Percentiles rank a stretch among this genome's conserved stretches.
These are phyloP conservation scores for Amblyopsis rosae DNA, from an alignment of 2,113 vertebrate genomes.

Conservation along the genomic window DNA sequence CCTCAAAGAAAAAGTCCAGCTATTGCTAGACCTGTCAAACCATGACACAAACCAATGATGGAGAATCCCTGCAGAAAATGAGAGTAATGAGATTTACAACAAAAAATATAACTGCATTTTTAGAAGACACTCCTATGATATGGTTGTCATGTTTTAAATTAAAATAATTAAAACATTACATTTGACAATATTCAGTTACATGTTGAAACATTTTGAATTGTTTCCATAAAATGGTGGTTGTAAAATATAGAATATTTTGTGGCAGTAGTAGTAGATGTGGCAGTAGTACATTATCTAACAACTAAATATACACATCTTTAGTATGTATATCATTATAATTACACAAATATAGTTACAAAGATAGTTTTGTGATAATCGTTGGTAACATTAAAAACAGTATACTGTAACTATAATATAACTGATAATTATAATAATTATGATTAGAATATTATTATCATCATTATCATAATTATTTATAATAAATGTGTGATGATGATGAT, in stretches of 20 bases:
- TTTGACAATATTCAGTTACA: background rate
- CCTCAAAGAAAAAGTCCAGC: conserved; percentile 15
- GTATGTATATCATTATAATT: background rate
- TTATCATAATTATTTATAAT: too few relatives aligned
- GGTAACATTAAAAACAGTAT: too few relatives aligned
- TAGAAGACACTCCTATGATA: background rate
- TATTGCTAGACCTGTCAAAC: conserved; percentile 28
- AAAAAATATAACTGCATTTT: background rate
- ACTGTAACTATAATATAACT: too few relatives aligned
- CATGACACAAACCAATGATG: conserved; percentile 3
- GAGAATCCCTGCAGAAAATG: conserved; percentile 15
- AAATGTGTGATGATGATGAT: too few relatives aligned
- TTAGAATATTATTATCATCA: too few relatives aligned
- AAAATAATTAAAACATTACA: too few relatives aligned
- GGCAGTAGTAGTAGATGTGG: too few relatives aligned
- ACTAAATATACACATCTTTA: background rate
- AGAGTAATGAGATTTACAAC: conserved; percentile 16
- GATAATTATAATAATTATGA: too few relatives aligned
- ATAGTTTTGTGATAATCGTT: background rate
- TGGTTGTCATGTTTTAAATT: background rate
- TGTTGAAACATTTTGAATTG: background rate
- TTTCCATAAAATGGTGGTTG: background rate
- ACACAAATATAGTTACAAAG: too few relatives aligned
- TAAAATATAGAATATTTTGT: background rate
- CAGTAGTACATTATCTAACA: too few relatives aligned